These are phyloP conservation scores for Dermochelys coriacea DNA, from an alignment of 2,797 vertebrate species.

Conservation along the genomic window DNA sequence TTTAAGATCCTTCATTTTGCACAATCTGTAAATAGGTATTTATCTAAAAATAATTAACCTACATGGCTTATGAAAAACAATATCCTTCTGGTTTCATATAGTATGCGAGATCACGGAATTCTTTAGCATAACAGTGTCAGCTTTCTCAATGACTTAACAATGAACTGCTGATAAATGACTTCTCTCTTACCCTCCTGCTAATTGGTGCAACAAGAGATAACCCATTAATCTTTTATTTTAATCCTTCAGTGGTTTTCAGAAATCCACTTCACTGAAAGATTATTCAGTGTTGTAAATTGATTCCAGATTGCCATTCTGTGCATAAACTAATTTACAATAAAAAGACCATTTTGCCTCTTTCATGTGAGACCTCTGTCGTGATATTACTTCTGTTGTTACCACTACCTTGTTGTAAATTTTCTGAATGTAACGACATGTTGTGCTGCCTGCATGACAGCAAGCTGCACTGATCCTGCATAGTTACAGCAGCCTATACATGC, in stretches of 20 bases:
- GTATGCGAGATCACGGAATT: not conserved
- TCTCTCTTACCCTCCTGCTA: not conserved
- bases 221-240: constrained; percentile 42
- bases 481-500: not conserved
- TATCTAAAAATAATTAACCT: not conserved
- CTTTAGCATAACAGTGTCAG: not conserved
- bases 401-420: not conserved
- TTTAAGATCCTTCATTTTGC: not conserved
- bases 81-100: not conserved
- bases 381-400: not conserved
- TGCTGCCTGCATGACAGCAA: not conserved
- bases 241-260: not conserved
- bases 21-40: not conserved
- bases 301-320: constrained; percentile 6
- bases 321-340: not conserved
- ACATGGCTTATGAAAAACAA: not conserved
- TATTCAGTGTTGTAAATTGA: not conserved
- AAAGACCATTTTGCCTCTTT: not conserved
- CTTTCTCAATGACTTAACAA: constrained; percentile 18
- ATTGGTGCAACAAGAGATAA: constrained; percentile 39
- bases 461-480: not conserved
- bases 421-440: not conserved
- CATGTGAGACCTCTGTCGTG: not conserved
- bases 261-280: not conserved
- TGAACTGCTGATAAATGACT: constrained; percentile 4